These are phyloP conservation scores for Wasmannia auropunctata DNA, from an alignment of 1,140 invertebrate genomes.

Conservation along the genomic window DNA sequence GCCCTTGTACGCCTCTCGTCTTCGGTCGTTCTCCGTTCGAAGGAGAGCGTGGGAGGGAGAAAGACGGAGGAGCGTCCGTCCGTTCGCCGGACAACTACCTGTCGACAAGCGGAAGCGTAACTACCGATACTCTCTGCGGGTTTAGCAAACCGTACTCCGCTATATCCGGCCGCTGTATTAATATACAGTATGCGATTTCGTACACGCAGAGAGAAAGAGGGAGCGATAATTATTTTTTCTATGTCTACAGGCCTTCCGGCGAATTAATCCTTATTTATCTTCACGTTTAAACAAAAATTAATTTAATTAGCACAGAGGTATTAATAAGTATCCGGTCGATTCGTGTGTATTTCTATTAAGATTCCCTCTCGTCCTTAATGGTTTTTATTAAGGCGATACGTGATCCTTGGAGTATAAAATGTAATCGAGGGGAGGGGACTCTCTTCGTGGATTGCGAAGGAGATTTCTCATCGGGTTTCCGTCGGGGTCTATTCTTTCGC, in stretches of 20 bases:
- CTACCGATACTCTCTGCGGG: background rate
- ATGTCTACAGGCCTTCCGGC: background rate
- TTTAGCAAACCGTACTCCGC: background rate
- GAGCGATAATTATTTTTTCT: conserved; percentile 27
- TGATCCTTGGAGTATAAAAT: conserved; percentile 41
- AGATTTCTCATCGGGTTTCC: background rate
- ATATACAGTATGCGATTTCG: conserved; percentile 12
- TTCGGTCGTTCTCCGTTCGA: background rate
- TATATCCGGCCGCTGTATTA: background rate
- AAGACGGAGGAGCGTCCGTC: background rate
- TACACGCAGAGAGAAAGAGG: too few relatives aligned
- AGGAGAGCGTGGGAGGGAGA: background rate
- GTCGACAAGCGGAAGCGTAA: conserved; percentile 8
- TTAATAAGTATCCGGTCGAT: conserved; percentile 48
- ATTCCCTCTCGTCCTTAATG: background rate
- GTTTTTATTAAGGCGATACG: background rate
- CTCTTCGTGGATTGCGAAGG: background rate
- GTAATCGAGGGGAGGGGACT: background rate
- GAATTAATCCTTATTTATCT: background rate
- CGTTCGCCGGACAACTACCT: conserved; percentile 3
- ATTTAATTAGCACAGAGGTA: conserved; percentile 26
- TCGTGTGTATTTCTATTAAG: conserved; percentile 4
- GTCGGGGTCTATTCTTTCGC: background rate
- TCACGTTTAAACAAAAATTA: conserved; percentile 4
- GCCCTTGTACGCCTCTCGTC: conserved; percentile 21